A percentile compares a stretch with the other conserved stretches of the same genome.
Conservation (phyloP, 2,797 vertebrate genomes). For the Aulostomus chinensis region DNA sequence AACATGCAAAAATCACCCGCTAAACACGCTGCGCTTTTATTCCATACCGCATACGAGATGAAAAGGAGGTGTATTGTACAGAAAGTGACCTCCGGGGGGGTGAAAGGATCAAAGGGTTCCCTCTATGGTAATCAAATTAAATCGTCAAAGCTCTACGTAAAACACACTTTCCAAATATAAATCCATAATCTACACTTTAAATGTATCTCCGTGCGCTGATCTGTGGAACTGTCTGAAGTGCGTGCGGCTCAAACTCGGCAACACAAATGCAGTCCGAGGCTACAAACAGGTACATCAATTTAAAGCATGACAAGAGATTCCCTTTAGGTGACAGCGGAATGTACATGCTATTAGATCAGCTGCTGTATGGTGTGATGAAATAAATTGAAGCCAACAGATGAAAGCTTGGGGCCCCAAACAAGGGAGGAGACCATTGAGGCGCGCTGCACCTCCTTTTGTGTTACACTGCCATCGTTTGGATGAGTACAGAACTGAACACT, state of each 20-base stretch:
- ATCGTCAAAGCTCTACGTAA: constrained; percentile 26
- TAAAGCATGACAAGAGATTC: constrained; percentile 64
- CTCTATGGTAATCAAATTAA: constrained; percentile 55
- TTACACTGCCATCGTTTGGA: constrained; percentile 70
- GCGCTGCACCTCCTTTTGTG: constrained; percentile 15
- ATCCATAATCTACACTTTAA: constrained; percentile 35
- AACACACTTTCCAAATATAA: constrained; percentile 44
- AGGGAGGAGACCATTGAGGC: constrained; percentile 24
- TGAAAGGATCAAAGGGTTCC: constrained; percentile 54
- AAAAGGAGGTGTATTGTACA: constrained; percentile 27
- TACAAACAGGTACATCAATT: constrained; percentile 71
- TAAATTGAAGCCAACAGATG: constrained; percentile 72
- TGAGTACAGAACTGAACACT: constrained; percentile 11
- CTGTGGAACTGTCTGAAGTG: constrained; percentile 32
- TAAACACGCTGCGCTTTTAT: constrained; percentile 6
- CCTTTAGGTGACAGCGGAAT: constrained; percentile 70
- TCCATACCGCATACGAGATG: neutral
- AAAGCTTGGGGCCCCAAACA: constrained; percentile 56
- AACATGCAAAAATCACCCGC: constrained; percentile 21
- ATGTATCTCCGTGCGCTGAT: constrained; percentile 30
- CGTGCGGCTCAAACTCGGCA: constrained; percentile 50
- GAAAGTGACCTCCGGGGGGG: constrained; percentile 33
- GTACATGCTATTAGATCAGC: constrained; percentile 74
- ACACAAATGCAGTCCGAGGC: constrained; percentile 62
- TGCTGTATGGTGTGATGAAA: constrained; percentile 69